phyloP scores from a whole-genome alignment of 2,888 invertebrate species.

The Antitype chi region DNA sequence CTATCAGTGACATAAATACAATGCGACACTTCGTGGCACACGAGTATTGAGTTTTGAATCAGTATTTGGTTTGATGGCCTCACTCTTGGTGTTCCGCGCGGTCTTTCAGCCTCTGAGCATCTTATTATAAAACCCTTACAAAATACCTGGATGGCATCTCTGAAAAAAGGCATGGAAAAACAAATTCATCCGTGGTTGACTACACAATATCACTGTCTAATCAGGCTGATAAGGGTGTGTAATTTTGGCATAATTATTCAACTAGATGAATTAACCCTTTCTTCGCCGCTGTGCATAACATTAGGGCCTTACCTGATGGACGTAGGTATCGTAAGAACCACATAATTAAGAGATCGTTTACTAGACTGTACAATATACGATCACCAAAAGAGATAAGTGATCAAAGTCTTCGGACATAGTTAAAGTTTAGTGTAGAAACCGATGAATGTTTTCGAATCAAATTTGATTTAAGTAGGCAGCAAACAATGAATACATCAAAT shows the following conservation, averaged over 20 bases:
- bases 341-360: not conserved
- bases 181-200: slow-evolving; percentile 14
- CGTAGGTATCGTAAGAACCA: slow-evolving; percentile 10
- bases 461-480: too few species aligned
- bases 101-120: too few species aligned
- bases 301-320: not conserved
- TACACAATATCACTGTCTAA: slow-evolving; percentile 29
- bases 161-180: slow-evolving; percentile 26
- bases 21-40: too few species aligned
- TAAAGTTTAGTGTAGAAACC: too few species aligned
- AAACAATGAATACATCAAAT: too few species aligned
- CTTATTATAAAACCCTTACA: slow-evolving; percentile 1
- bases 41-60: too few species aligned
- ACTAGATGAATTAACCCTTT: slow-evolving; percentile 26
- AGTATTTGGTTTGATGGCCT: too few species aligned
- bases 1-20: too few species aligned
- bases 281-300: not conserved
- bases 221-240: slow-evolving; percentile 39
- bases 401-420: too few species aligned
- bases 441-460: too few species aligned
- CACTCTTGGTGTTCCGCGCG: too few species aligned
- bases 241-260: slow-evolving; percentile 48
- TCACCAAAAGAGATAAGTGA: too few species aligned
- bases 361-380: not conserved
- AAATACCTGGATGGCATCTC: not conserved